phyloP scores from a whole-genome alignment of 2,888 invertebrate species.

The Lathronympha strigana region DNA sequence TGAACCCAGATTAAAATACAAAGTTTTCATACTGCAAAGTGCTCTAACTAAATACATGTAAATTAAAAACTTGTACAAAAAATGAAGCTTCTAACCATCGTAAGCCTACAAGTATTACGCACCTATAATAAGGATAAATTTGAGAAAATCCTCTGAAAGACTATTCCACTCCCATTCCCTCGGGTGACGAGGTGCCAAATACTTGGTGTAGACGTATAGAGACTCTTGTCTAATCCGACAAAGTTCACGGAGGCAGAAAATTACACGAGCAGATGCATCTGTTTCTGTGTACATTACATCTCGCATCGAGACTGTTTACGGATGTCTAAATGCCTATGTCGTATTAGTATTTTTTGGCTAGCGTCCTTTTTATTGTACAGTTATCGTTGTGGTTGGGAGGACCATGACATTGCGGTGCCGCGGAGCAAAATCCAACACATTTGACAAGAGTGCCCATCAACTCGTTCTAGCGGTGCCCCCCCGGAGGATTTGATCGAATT shows the following conservation, averaged over 20 bases:
- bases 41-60: background rate
- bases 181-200: constrained; percentile 29
- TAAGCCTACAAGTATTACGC: constrained; percentile 7
- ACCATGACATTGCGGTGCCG: too few species aligned
- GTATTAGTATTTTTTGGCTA: too few species aligned
- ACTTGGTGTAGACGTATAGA: constrained; percentile 10
- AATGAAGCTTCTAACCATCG: background rate
- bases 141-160: constrained; percentile 18
- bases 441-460: too few species aligned
- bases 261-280: constrained; percentile 20
- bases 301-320: background rate
- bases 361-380: too few species aligned
- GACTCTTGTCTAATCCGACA: constrained; percentile 30
- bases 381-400: too few species aligned
- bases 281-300: constrained; percentile 12
- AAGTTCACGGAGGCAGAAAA: constrained; percentile 36
- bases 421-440: too few species aligned
- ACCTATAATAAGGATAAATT: constrained; percentile 13
- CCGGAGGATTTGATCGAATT: too few species aligned
- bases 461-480: too few species aligned
- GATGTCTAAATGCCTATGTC: background rate
- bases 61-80: constrained; percentile 2
- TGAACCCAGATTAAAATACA: background rate
- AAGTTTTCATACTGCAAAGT: background rate
- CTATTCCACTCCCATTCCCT: constrained; percentile 1